Evolutionary conservation across 2,113 vertebrate species (phyloP).

Genomic region (Phasianus colchicus): DNA sequence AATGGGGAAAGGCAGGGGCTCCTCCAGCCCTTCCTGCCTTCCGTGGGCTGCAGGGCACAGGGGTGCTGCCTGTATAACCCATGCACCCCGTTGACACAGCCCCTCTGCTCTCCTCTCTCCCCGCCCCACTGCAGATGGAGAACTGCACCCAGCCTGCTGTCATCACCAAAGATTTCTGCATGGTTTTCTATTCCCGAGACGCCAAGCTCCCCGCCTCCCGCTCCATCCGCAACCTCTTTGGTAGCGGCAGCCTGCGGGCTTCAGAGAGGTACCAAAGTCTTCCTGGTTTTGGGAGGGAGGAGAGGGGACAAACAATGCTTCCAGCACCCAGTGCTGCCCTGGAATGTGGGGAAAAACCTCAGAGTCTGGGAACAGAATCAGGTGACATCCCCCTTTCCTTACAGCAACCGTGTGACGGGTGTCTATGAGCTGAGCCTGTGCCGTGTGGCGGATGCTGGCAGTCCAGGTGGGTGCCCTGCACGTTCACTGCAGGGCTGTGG

Average conservation of each 20-base stretch:
- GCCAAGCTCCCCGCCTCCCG: constrained; percentile 93
- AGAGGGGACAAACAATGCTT: not conserved
- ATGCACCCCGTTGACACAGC: not conserved
- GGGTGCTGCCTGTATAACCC: not conserved
- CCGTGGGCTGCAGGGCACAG: not conserved
- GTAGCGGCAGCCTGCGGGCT: constrained; percentile 89
- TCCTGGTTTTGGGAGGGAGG: not conserved
- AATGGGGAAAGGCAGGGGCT: not conserved
- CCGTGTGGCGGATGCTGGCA: constrained; percentile 89
- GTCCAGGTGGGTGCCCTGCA: constrained; percentile 83
- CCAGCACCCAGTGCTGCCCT: not conserved
- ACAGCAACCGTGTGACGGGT: constrained; percentile 93
- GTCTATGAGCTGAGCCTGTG: constrained; percentile 96
- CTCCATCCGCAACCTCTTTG: constrained; percentile 94
- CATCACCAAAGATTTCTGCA: constrained; percentile 98
- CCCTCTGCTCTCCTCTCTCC: not conserved
- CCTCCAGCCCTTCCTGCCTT: not conserved
- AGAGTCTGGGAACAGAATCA: not conserved
- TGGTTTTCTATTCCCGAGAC: constrained; percentile 97
- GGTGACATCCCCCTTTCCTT: not conserved
- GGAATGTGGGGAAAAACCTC: not conserved
- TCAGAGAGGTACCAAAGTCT: constrained; percentile 85
- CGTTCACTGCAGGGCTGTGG: accelerated
- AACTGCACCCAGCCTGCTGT: constrained; percentile 93
- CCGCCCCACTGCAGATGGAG: constrained; percentile 86